These are phyloP conservation scores for Achatina immaculata DNA, from an alignment of 1,140 invertebrate genomes.

Conservation along the genomic window DNA sequence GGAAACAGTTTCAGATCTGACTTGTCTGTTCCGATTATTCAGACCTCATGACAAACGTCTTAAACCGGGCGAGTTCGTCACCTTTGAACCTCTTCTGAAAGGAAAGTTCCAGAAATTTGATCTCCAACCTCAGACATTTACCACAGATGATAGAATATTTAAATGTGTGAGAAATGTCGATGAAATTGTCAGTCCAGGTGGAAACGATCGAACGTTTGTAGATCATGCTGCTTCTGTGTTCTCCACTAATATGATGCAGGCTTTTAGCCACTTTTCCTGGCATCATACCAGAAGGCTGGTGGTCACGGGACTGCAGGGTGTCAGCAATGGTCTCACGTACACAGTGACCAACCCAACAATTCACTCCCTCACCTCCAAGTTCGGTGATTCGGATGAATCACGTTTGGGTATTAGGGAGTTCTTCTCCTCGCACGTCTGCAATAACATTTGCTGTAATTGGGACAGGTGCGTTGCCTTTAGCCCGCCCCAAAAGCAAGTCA, in stretches of 20 bases:
- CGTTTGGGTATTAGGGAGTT: slow-evolving; percentile 37
- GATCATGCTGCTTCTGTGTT: no score
- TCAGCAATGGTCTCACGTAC: slow-evolving; percentile 13
- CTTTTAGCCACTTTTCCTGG: slow-evolving; percentile 51
- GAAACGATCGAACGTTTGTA: not conserved
- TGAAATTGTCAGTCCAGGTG: not conserved
- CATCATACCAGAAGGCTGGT: slow-evolving; percentile 38
- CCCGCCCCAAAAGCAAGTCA: not conserved
- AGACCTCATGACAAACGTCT: slow-evolving; percentile 42
- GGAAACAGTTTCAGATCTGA: slow-evolving; percentile 43
- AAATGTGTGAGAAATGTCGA: not conserved
- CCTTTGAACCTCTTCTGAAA: slow-evolving; percentile 43
- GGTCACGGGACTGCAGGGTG: slow-evolving; percentile 45
- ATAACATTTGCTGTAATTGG: slow-evolving; percentile 44
- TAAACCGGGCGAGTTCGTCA: slow-evolving; percentile 37
- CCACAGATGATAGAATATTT: not conserved
- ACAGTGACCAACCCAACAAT: slow-evolving; percentile 43
- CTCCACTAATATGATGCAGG: slow-evolving; percentile 31
- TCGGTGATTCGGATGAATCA: slow-evolving; percentile 32
- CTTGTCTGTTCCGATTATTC: slow-evolving; percentile 29
- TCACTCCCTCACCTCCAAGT: slow-evolving; percentile 36
- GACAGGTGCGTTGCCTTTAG: not conserved
- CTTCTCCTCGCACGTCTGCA: slow-evolving; percentile 43
- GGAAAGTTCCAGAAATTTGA: slow-evolving; percentile 45
- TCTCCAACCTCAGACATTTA: not conserved